phyloP scores from a whole-genome alignment of 2,888 invertebrate species.

The Epiperipatus broadwayi region DNA sequence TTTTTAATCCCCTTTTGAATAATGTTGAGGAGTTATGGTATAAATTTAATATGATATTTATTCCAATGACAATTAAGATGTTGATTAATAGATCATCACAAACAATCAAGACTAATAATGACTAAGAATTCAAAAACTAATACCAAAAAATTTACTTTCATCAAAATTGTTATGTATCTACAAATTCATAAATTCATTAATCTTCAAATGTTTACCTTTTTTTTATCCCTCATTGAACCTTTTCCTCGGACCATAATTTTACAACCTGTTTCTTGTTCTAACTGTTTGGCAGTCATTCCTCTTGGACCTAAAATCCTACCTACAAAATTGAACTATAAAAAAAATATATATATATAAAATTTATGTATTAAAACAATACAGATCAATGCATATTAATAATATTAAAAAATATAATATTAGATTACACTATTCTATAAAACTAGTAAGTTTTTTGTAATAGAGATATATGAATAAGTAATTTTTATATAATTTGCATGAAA shows the following conservation, averaged over 20 bases:
- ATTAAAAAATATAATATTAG: not conserved
- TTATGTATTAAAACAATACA: slow-evolving; percentile 12
- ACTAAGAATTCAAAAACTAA: too few species aligned
- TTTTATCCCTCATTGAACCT: slow-evolving; percentile 98
- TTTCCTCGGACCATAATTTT: slow-evolving; percentile 99
- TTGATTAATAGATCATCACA: too few species aligned
- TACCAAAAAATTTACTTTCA: slow-evolving; percentile 5
- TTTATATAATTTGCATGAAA: too few species aligned
- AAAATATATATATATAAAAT: slow-evolving; percentile 22
- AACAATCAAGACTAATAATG: too few species aligned
- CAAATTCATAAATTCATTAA: slow-evolving; percentile 1
- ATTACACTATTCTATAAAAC: not conserved
- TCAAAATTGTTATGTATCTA: too few species aligned
- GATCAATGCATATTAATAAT: slow-evolving; percentile 3
- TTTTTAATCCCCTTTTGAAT: too few species aligned
- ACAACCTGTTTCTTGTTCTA: slow-evolving; percentile 99
- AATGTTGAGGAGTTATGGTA: too few species aligned
- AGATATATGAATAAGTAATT: too few species aligned
- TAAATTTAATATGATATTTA: too few species aligned
- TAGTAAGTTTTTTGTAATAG: not conserved
- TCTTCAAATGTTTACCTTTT: slow-evolving; percentile 53
- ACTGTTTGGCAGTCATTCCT: slow-evolving; percentile 99
- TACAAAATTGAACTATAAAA: slow-evolving; percentile 96
- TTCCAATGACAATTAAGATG: too few species aligned
- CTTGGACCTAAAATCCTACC: slow-evolving; percentile 97